These are phyloP conservation scores for Galeopterus variegatus DNA, from an alignment of 2,113 vertebrate genomes.

Conservation along the genomic window DNA sequence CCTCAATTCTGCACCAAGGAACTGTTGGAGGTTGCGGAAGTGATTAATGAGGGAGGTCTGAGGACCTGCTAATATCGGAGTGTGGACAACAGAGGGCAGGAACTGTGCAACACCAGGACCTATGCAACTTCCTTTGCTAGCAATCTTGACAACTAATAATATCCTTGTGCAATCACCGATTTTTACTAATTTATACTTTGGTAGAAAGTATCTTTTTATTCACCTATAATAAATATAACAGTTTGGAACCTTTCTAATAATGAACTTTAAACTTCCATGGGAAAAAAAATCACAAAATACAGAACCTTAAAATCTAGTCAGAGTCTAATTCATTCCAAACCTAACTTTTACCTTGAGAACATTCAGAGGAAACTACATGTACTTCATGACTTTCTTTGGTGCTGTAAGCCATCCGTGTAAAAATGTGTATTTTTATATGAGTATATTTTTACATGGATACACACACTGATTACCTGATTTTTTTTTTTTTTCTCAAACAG, in stretches of 20 bases:
- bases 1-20: not conserved
- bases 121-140: no score
- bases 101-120: not conserved
- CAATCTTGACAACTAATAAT: not conserved
- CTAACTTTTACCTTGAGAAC: not conserved
- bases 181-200: not conserved
- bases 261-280: not conserved
- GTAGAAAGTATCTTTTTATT: not conserved
- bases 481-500: not conserved
- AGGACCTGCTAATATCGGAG: not conserved
- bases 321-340: not conserved
- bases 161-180: not conserved
- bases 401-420: not conserved
- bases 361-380: not conserved
- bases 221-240: not conserved
- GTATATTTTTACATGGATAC: no score
- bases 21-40: not conserved
- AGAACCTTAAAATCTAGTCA: not conserved
- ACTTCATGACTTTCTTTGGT: not conserved
- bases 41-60: not conserved
- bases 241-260: not conserved
- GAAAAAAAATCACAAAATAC: not conserved
- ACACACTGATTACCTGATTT: no score
- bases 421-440: not conserved
- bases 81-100: not conserved